Evolutionary conservation across 2,888 invertebrate genomes (phyloP), one percentile per base, ranked within the genome.

Genomic region (Odontocerum albicorne): DNA sequence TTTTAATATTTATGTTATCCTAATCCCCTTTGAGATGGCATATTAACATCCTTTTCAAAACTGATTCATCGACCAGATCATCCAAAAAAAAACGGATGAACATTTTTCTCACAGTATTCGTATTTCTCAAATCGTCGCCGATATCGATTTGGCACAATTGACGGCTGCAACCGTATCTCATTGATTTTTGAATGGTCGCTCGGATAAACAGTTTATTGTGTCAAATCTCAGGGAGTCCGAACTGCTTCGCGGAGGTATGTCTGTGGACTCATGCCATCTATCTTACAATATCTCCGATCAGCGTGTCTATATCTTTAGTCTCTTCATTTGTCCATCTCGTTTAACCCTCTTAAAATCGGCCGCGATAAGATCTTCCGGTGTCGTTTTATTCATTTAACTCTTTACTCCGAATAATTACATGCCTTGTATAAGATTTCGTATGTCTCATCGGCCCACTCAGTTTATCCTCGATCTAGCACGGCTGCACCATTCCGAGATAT

Each of bases 321-420:
- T 42, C 22, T 42, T 50, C 35, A 43, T 50, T 50, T 42, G 21
- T 22, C 42, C 6, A 35, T 42, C 33, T 35, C 21, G 22, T 36
- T 43, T 31, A 17, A 27, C 19, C 17, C 8, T 19, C 19, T 35
- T 38, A 17, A 17, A 35, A 10, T 42, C 16, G 21, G 7, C 21
- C 7, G 35, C 12, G 33, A 44, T 44, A 44, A 44, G 27, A 44
- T 44, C 44, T 32, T 15, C n/a, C 44, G 4, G 44, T 32, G 19
- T 12, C n/a, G 44, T 32, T 17, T 31, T n/a, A 19, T 44, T 27
- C 10, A 44, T 44, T 44, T 8, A 44, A 15, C 16, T 31, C 17
- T 44, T 44, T 12, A 17, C n/a, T 44, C 27, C 32, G 19, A 44
- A n/a, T 12, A 21, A 35, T 46, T 20, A 21, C 19, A 20, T 20